Conservation (phyloP, 2,888 invertebrate genomes). For the Hermodice carunculata region DNA sequence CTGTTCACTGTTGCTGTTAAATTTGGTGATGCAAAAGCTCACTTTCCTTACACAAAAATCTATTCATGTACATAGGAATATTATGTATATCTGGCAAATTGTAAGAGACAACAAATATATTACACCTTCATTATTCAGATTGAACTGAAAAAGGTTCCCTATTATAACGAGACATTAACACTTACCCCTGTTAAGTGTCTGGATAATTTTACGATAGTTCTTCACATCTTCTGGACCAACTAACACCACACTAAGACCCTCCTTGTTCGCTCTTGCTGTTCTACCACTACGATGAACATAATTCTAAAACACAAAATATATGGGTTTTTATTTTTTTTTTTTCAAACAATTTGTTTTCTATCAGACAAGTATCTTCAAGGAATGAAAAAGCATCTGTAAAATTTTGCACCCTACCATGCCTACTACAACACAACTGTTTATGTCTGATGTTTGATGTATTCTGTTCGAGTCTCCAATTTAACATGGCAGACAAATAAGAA, state of each 20-base stretch:
- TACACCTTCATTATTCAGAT: too few species aligned
- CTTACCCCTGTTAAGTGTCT: conserved; percentile 85
- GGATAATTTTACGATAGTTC: conserved; percentile 82
- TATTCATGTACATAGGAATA: too few species aligned
- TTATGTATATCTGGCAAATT: too few species aligned
- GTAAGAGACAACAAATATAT: too few species aligned
- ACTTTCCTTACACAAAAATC: too few species aligned
- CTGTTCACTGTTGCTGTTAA: too few species aligned
- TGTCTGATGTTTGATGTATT: background rate
- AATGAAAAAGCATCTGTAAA: too few species aligned
- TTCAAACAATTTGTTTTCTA: too few species aligned
- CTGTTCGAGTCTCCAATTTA: background rate
- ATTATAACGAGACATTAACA: too few species aligned
- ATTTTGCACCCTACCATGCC: background rate
- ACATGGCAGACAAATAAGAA: background rate
- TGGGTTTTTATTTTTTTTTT: background rate
- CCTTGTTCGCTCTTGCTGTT: conserved; percentile 90
- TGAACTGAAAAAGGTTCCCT: too few species aligned
- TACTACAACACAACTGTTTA: background rate
- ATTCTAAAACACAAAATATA: conserved; percentile 73
- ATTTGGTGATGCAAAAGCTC: too few species aligned
- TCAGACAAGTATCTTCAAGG: too few species aligned
- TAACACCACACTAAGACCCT: conserved; percentile 92
- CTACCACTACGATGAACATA: conserved; percentile 98
- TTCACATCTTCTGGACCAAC: conserved; percentile 90